Evolutionary conservation across 2,113 vertebrate species (phyloP).

Genomic region (Nothoprocta pentlandii): DNA sequence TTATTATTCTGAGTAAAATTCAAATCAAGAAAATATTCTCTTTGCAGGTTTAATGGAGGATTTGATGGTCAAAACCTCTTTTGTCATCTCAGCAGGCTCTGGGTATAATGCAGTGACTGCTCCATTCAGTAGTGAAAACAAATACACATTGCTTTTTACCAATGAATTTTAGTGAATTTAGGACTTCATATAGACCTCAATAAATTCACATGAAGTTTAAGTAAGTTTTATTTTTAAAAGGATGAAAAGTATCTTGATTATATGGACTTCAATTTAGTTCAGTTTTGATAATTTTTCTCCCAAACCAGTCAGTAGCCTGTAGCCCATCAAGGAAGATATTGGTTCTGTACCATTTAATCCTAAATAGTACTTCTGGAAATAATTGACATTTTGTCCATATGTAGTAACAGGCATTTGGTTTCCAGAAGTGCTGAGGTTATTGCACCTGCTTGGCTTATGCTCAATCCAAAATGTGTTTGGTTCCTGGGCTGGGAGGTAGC

Average conservation of each 20-base stretch:
- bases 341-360: background rate
- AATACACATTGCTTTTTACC: background rate
- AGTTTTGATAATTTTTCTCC: background rate
- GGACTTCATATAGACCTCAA: background rate
- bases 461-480: rapidly evolving
- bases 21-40: background rate
- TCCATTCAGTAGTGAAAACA: background rate
- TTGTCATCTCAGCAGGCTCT: background rate
- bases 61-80: background rate
- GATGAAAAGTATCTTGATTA: background rate
- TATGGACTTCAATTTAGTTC: too few species aligned
- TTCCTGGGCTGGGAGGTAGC: background rate
- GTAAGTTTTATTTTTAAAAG: background rate
- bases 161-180: background rate
- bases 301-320: background rate
- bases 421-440: background rate
- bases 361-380: background rate
- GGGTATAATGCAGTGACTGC: background rate
- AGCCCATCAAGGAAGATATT: background rate
- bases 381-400: background rate
- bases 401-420: background rate
- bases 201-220: background rate
- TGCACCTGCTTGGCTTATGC: background rate
- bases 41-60: background rate
- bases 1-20: background rate